phyloP scores from a whole-genome alignment of 2,888 invertebrate genomes.

The Agrotis clavis region DNA sequence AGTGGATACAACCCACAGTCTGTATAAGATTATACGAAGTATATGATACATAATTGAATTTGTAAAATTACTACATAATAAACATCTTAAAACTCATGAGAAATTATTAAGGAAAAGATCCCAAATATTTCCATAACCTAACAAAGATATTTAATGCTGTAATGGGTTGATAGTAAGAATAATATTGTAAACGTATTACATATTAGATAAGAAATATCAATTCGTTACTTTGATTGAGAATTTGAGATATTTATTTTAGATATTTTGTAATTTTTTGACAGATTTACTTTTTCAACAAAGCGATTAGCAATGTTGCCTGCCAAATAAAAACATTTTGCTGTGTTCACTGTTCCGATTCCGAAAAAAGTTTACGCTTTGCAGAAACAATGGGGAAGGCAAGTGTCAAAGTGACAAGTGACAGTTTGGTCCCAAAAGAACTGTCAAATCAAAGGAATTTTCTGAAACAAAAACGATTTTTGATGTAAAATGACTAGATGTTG shows the following conservation, averaged over 20 bases:
- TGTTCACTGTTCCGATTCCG: neutral
- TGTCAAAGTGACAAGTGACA: no score
- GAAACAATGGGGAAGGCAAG: no score
- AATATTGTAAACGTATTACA: slow-evolving; percentile 20
- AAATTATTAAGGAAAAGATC: slow-evolving; percentile 20
- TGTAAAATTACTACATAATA: slow-evolving; percentile 9
- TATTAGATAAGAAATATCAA: neutral
- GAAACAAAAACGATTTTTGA: no score
- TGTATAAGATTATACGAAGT: slow-evolving; percentile 91
- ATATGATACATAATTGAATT: slow-evolving; percentile 81
- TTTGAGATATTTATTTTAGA: neutral
- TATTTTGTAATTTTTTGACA: slow-evolving; percentile 35
- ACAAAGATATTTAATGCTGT: neutral
- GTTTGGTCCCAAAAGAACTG: no score
- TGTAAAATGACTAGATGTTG: no score
- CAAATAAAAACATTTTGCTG: neutral
- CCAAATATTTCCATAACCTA: slow-evolving; percentile 31
- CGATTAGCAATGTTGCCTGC: neutral
- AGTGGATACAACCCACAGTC: slow-evolving; percentile 95
- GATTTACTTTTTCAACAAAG: slow-evolving; percentile 11
- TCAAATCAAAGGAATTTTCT: no score
- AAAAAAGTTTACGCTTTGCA: neutral
- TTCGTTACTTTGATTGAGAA: neutral
- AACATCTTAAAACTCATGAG: neutral
- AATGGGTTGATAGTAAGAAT: neutral